These are phyloP conservation scores for Canis aureus DNA, from an alignment of 2,113 vertebrate genomes.

Conservation along the genomic window DNA sequence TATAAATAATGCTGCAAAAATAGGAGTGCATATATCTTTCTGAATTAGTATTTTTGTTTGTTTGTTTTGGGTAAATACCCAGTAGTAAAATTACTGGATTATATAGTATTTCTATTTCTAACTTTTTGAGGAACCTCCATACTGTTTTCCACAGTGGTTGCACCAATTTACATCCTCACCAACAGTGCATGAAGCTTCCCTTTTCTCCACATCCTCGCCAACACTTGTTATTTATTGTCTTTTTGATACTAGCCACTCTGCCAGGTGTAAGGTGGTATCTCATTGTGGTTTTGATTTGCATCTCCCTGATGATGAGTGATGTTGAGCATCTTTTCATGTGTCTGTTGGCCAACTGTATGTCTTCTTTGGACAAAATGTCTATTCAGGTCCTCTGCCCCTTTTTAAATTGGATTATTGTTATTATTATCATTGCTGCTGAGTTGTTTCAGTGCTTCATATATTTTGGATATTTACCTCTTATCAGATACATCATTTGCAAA, in stretches of 20 bases:
- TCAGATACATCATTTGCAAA: neutral
- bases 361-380: neutral
- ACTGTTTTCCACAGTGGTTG: neutral
- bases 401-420: neutral
- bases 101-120: neutral
- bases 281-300: neutral
- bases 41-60: neutral
- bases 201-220: neutral
- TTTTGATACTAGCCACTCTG: neutral
- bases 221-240: neutral
- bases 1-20: neutral
- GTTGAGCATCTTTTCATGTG: neutral
- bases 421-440: neutral
- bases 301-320: neutral
- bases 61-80: neutral
- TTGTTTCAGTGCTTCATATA: neutral
- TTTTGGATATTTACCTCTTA: neutral
- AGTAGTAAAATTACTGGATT: neutral
- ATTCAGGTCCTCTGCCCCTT: neutral
- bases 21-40: neutral
- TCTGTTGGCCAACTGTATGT: neutral
- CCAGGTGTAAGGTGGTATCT: neutral
- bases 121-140: neutral
- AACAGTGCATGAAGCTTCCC: neutral
- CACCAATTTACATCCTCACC: neutral